Evolutionary conservation across 2,888 invertebrate species (phyloP).

Genomic region (Opisthograptis luteolata): DNA sequence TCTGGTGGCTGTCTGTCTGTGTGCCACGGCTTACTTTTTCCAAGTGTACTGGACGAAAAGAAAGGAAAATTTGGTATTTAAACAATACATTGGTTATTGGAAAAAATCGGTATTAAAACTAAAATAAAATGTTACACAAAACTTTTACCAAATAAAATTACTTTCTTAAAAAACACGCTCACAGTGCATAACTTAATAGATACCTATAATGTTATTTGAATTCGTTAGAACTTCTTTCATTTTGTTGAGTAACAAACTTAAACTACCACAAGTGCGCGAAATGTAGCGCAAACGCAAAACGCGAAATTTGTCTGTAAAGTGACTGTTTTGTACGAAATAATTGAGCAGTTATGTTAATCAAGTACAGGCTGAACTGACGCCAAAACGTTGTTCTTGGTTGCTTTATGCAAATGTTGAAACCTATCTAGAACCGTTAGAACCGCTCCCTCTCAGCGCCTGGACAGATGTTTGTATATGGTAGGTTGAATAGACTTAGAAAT

Average conservation of each 20-base stretch:
- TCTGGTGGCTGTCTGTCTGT: no score
- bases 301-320: slow-evolving; percentile 72
- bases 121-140: no score
- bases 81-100: no score
- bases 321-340: slow-evolving; percentile 78
- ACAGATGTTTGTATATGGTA: slow-evolving; percentile 16
- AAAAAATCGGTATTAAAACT: no score
- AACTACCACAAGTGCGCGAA: no score
- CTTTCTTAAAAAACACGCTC: background rate
- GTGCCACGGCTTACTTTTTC: no score
- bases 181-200: slow-evolving; percentile 7
- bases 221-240: no score
- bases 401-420: slow-evolving; percentile 70
- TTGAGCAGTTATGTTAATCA: slow-evolving; percentile 82
- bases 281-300: slow-evolving; percentile 65
- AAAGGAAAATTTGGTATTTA: no score
- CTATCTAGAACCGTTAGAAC: slow-evolving; percentile 33
- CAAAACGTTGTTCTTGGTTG: slow-evolving; percentile 71
- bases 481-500: slow-evolving; percentile 9
- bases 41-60: no score
- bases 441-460: slow-evolving; percentile 16
- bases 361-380: slow-evolving; percentile 75
- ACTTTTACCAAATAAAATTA: no score
- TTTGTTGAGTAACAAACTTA: no score
- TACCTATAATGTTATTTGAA: no score